A percentile compares a stretch with the other conserved stretches of the same genome.
phyloP scores from a whole-genome alignment of 2,113 vertebrate genomes.

The Chaetodon trifascialis region DNA sequence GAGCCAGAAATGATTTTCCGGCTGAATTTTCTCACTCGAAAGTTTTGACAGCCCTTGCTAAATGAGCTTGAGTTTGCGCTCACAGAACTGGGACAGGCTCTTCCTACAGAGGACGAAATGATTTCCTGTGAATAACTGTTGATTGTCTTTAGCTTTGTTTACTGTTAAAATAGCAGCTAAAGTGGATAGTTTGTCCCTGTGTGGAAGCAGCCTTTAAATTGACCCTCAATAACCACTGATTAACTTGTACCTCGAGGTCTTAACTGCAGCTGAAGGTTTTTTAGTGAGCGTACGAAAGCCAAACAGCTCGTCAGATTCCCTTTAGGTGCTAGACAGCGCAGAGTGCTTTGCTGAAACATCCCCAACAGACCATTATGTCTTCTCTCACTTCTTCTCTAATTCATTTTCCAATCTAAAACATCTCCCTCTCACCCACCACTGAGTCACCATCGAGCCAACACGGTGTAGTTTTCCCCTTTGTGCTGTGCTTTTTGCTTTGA shows the following conservation, averaged over 20 bases:
- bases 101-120: conserved; percentile 48
- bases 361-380: conserved; percentile 48
- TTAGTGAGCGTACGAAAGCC: conserved; percentile 27
- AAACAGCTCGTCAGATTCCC: conserved; percentile 46
- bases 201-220: conserved; percentile 50
- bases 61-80: conserved; percentile 76
- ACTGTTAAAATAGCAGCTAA: conserved; percentile 24
- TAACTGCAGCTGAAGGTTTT: conserved; percentile 50
- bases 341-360: conserved; percentile 58
- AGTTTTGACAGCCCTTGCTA: conserved; percentile 62
- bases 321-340: conserved; percentile 31
- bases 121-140: conserved; percentile 38
- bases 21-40: conserved; percentile 66
- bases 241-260: conserved; percentile 48
- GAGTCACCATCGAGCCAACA: conserved; percentile 62
- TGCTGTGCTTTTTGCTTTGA: conserved; percentile 74
- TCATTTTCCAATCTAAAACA: conserved; percentile 69
- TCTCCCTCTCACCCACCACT: conserved; percentile 66
- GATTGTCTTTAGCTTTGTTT: conserved; percentile 50
- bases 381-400: conserved; percentile 59
- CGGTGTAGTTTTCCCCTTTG: conserved; percentile 54
- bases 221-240: conserved; percentile 50
- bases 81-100: conserved; percentile 65
- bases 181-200: conserved; percentile 30
- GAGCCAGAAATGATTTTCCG: conserved; percentile 62